Base-by-base conservation (phyloP, 2,113 vertebrate genomes). In the Cacatua alba region DNA sequence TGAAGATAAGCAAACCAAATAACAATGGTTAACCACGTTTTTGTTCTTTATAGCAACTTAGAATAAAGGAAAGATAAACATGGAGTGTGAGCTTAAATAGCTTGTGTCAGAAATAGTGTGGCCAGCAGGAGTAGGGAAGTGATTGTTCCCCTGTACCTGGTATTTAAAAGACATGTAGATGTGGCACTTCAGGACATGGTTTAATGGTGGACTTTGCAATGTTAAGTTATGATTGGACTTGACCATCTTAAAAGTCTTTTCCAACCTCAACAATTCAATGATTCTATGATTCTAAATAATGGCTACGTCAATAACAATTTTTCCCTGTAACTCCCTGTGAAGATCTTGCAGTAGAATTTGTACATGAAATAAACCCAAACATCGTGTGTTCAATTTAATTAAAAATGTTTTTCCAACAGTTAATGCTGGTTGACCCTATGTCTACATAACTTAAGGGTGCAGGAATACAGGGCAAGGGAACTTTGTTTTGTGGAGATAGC, bases 151-250 rank as follows among this genome's bases (percentile, higher is more conserved):
- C 37, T 21, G 24, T n/a, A 19, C 11, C 43, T 2, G 1, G 26
- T 6, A 2, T 37, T 41, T 35, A 25, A 64, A 41, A 84, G 37
- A 1, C 0, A 0, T 7, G 13, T 17, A n/a, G 17, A 7, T 29
- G 3, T 37, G 18, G 25, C 6, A 4, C 13, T 83, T 28, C 14
- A 29, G 31, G 11, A 33, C 1, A 6, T 21, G 21, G 3, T 23
- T 79, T 35, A 63, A 13, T 24, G 28, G 41, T 39, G 28, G 7
- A n/a, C 2, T 17, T 25, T 17, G 8, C 15, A 35, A 29, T 33
- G 25, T 10, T 41, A 29, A 6, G 5, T 52, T 65, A 31, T 11
- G 8, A 4, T 14, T 16, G 10, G 5, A 48, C 65, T 48, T 0
- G 1, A 24, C 52, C 28, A 31, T 72, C 35, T 41, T 43, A 43